Percentiles rank a stretch among this genome's conserved stretches.
phyloP scores from a whole-genome alignment of 2,113 vertebrate genomes.

The Proterorhinus semilunaris region DNA sequence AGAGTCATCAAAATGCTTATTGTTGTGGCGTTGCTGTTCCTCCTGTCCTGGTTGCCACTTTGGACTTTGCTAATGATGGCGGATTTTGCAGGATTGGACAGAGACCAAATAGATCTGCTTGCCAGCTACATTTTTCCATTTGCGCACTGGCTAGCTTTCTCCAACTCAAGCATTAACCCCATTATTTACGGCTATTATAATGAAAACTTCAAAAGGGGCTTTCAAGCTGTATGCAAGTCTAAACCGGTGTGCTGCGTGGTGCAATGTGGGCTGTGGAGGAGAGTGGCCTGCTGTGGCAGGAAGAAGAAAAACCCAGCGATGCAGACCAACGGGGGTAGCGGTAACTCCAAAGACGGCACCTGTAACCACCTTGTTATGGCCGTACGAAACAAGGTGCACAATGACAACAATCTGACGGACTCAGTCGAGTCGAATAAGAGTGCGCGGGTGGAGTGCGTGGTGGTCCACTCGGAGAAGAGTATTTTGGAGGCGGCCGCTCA shows the following conservation, averaged over 20 bases:
- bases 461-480: conserved; percentile 31
- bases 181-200: conserved; percentile 85
- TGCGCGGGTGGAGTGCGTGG: conserved; percentile 24
- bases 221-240: conserved; percentile 70
- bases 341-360: conserved; percentile 28
- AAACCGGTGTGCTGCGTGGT: conserved; percentile 39
- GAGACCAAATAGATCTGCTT: conserved; percentile 71
- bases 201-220: conserved; percentile 80
- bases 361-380: conserved; percentile 56
- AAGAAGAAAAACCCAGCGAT: conserved; percentile 10
- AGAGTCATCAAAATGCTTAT: conserved; percentile 82
- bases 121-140: conserved; percentile 80
- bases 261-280: conserved; percentile 18
- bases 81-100: conserved; percentile 72
- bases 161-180: conserved; percentile 81
- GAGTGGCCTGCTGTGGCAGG: conserved; percentile 29
- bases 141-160: conserved; percentile 83
- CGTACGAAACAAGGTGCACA: conserved; percentile 70
- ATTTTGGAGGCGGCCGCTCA: conserved; percentile 36
- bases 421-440: conserved; percentile 32
- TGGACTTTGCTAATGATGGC: conserved; percentile 82
- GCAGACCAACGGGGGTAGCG: conserved; percentile 1
- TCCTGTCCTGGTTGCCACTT: conserved; percentile 81
- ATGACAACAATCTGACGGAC: conserved; percentile 51
- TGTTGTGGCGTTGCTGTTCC: conserved; percentile 79